A percentile compares a stretch with the other conserved stretches of the same genome.
phyloP scores from a whole-genome alignment of 2,797 vertebrate species.

The Chaenodraco wilsoni region DNA sequence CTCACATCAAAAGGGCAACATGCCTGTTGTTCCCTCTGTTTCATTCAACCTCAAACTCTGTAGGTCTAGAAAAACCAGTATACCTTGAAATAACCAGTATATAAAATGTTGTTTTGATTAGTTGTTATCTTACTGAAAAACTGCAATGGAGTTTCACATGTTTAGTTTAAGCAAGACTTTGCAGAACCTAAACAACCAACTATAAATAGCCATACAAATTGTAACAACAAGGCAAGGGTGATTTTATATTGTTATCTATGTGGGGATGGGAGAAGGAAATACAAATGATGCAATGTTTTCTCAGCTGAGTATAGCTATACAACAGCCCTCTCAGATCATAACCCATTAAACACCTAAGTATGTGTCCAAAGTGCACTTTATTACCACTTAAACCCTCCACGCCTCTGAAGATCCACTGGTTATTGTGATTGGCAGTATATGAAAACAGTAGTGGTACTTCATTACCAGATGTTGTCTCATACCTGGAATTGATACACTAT shows the following conservation, averaged over 20 bases:
- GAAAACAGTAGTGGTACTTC: neutral
- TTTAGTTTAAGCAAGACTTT: neutral
- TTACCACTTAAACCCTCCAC: neutral
- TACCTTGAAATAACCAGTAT: too few relatives aligned
- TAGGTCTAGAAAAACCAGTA: neutral
- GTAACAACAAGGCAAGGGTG: neutral
- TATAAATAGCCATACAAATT: neutral
- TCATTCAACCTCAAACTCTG: conserved; percentile 18
- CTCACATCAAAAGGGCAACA: conserved; percentile 29
- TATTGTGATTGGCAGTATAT: neutral
- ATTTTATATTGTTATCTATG: neutral
- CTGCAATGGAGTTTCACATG: neutral
- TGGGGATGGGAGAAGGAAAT: neutral
- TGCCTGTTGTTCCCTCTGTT: conserved; percentile 13
- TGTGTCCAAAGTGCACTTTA: conserved; percentile 22
- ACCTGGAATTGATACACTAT: neutral
- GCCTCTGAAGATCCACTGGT: neutral
- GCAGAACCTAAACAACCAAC: neutral
- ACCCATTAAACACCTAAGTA: conserved; percentile 1
- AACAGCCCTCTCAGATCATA: conserved; percentile 5
- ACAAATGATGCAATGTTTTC: neutral
- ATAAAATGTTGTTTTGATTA: too few relatives aligned
- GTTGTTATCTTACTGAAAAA: too few relatives aligned
- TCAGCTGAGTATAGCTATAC: conserved; percentile 6
- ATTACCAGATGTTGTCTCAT: neutral